These are phyloP conservation scores for Tonatia bakeri DNA, from an alignment of 2,113 vertebrate genomes.

Conservation along the genomic window DNA sequence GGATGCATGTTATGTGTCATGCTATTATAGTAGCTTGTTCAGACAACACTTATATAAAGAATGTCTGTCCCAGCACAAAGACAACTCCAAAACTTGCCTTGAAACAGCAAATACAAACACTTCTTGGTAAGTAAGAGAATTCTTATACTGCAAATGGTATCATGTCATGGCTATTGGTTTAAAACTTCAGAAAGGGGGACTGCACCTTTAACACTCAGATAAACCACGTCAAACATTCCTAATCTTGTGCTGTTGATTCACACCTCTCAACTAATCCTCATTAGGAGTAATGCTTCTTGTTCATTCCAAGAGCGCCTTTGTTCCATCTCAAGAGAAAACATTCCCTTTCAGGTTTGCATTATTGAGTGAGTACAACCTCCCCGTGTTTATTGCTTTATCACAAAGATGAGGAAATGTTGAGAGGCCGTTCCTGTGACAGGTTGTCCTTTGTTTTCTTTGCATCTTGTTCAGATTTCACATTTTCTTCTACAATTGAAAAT, in stretches of 20 bases:
- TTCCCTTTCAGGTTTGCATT: neutral
- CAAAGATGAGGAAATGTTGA: slow-evolving; percentile 72
- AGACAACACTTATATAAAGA: slow-evolving; percentile 5
- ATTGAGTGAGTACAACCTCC: neutral
- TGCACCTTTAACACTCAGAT: slow-evolving; percentile 82
- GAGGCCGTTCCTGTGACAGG: slow-evolving; percentile 61
- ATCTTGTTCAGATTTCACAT: slow-evolving; percentile 67
- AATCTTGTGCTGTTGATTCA: slow-evolving; percentile 71
- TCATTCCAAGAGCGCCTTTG: slow-evolving; percentile 50
- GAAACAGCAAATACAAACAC: slow-evolving; percentile 32
- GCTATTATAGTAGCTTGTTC: slow-evolving; percentile 6
- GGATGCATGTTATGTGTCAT: neutral
- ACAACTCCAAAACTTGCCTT: slow-evolving; percentile 36
- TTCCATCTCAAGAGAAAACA: slow-evolving; percentile 55
- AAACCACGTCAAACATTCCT: slow-evolving; percentile 66
- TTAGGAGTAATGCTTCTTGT: slow-evolving; percentile 61
- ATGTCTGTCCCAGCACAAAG: slow-evolving; percentile 27
- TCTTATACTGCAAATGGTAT: neutral
- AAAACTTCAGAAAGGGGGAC: slow-evolving; percentile 63
- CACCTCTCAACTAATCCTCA: slow-evolving; percentile 77
- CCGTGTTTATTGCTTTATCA: slow-evolving; percentile 36
- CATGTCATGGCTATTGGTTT: neutral
- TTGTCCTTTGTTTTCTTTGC: slow-evolving; percentile 57
- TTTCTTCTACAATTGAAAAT: slow-evolving; percentile 66
- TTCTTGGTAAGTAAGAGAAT: slow-evolving; percentile 38